A percentile compares a stretch with the other conserved stretches of the same genome.
These are phyloP conservation scores for Paelopatides confundens DNA, from an alignment of 53 echinoderm and acorn worm genomes.

Conservation along the genomic window DNA sequence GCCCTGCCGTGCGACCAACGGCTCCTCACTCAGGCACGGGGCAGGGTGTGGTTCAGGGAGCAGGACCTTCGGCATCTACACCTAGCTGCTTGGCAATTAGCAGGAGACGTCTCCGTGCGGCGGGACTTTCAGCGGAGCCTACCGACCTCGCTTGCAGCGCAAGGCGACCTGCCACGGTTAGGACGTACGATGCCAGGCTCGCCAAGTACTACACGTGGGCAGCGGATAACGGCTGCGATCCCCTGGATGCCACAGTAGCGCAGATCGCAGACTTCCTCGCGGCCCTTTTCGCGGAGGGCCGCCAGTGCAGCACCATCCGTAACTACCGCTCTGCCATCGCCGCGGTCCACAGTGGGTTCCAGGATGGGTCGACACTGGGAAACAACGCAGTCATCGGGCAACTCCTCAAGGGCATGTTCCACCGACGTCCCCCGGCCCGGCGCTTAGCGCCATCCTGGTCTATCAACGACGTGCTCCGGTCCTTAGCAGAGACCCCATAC, in stretches of 20 bases:
- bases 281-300: neutral
- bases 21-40: conserved; percentile 1
- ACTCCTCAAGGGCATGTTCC: conserved; percentile 26
- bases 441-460: conserved; percentile 16
- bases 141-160: conserved; percentile 7
- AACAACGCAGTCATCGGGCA: neutral
- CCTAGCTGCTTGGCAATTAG: conserved; percentile 44
- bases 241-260: neutral
- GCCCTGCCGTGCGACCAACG: neutral
- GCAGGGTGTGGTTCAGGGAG: neutral
- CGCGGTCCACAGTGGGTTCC: conserved; percentile 8
- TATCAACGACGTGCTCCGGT: neutral
- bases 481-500: neutral
- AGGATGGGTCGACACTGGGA: neutral
- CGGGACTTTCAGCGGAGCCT: conserved; percentile 49
- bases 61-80: neutral
- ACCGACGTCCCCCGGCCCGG: neutral
- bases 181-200: conserved; percentile 33
- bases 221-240: neutral
- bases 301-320: neutral
- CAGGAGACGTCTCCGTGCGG: neutral
- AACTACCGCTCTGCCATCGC: conserved; percentile 1
- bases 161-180: conserved; percentile 20
- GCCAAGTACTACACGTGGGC: conserved; percentile 15
- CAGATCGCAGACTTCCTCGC: neutral